These are phyloP conservation scores for Platysternon megacephalum DNA, from an alignment of 2,113 vertebrate genomes.

Conservation along the genomic window DNA sequence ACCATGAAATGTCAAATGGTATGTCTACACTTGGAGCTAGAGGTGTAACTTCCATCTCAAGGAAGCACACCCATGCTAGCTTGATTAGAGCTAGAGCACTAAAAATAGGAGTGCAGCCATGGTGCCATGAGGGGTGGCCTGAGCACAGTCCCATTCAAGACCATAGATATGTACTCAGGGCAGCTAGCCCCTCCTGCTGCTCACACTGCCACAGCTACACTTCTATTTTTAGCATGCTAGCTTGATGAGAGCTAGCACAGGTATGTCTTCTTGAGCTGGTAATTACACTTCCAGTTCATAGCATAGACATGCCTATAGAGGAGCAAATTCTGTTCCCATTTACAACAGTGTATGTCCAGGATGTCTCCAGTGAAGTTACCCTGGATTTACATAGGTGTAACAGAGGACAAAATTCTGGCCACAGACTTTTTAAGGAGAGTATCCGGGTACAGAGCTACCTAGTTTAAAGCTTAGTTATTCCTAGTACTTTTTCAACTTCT, in stretches of 20 bases:
- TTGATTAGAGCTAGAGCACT: not conserved
- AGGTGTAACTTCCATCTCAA: not conserved
- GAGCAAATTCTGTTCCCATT: not conserved
- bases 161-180: not conserved
- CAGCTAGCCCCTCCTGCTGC: not conserved
- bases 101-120: not conserved
- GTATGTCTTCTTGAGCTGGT: not conserved
- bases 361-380: not conserved
- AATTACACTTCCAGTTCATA: not conserved
- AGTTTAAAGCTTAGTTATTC: not conserved
- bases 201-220: not conserved
- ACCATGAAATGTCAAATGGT: not conserved
- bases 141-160: not conserved
- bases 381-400: not conserved
- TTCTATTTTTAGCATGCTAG: not conserved
- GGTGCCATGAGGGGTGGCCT: not conserved
- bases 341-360: fast-evolving
- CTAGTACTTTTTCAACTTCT: not conserved
- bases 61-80: not conserved
- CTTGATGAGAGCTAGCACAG: not conserved
- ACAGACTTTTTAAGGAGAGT: not conserved
- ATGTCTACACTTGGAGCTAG: not conserved
- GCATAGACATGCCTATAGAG: not conserved
- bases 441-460: not conserved
- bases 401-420: not conserved